Evolutionary conservation across 2,797 vertebrate species (phyloP), one percentile per base, ranked within the genome.

Genomic region (Clarias laeviceps): DNA sequence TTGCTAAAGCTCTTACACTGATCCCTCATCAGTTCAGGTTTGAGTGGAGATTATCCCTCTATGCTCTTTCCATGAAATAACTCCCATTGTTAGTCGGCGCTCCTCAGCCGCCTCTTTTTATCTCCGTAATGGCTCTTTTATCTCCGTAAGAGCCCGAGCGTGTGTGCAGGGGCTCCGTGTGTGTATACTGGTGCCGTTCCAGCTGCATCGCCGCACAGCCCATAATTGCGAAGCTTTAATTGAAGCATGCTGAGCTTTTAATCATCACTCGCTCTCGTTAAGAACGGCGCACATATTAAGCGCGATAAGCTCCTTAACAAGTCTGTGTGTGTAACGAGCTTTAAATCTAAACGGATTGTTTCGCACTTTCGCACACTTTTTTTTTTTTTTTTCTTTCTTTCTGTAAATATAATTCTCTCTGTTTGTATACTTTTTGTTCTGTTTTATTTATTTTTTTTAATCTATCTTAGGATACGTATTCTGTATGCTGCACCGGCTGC

Each of bases 241-340:
- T 94, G 93, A 93, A 84, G 88, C 93, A 91, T 90, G 91, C 90
- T 82, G 85, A 87, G 90, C 90, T 92, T 92, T 95, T 93, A 94
- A 94, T 94, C 92, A 92, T 90, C 57, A 37, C 89, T 90, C 89
- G 89, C 86, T 92, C 86, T 92, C 83, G 91, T 92, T 91, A 91
- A 91, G 90, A 89, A 91, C 89, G 89, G 92, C 91, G 91, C 90
- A 88, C 88, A 84, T 91, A 92, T 94, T 94, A 94, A 93, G 90
- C 89, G 82, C 86, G 92, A 92, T 93, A 90, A 91, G 91, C 89
- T 90, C 83, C 69, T 90, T 93, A 94, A 94, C 84, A 83, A 93
- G 91, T 84, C 82, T 86, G 90, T 88, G 82, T 85, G 88, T 87
- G 88, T 91, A 91, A 91, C 81, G 54, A 92, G 91, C 64, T 72